Conservation (phyloP, 92 coral and sea anemone genomes). For the Virgularia gustaviana region DNA sequence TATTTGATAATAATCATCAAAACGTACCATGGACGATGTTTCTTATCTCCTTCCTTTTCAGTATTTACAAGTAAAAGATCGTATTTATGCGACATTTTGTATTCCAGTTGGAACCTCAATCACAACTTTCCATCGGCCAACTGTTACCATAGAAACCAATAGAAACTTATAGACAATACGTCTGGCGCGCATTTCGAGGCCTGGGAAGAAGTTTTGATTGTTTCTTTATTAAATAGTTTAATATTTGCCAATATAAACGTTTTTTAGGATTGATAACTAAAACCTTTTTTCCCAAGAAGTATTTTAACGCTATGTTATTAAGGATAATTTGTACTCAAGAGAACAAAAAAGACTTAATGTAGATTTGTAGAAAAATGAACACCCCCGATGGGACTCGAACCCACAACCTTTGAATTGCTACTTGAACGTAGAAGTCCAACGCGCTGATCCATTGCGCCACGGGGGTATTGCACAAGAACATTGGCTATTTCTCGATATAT, state of each 20-base stretch:
- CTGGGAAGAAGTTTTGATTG: no score
- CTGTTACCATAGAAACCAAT: background rate
- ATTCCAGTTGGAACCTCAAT: background rate
- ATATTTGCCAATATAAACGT: no score
- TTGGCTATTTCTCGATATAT: background rate
- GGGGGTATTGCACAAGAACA: background rate
- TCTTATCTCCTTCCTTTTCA: constrained; percentile 71
- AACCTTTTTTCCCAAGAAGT: no score
- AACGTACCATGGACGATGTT: constrained; percentile 76
- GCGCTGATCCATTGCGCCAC: constrained; percentile 40
- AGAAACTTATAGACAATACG: no score
- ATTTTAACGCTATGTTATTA: no score
- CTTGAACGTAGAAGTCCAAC: constrained; percentile 24
- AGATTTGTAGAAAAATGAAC: background rate
- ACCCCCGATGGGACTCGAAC: constrained; percentile 43
- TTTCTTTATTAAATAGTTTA: no score
- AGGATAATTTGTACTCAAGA: background rate
- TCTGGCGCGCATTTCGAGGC: no score
- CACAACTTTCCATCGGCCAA: background rate
- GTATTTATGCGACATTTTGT: constrained; percentile 96
- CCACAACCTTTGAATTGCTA: constrained; percentile 35
- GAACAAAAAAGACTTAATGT: no score
- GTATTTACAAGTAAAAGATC: constrained; percentile 93
- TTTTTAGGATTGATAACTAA: no score
- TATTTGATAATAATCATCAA: background rate